phyloP scores from a whole-genome alignment of 2,113 vertebrate species.

The Chaetorhynchus papuensis region DNA sequence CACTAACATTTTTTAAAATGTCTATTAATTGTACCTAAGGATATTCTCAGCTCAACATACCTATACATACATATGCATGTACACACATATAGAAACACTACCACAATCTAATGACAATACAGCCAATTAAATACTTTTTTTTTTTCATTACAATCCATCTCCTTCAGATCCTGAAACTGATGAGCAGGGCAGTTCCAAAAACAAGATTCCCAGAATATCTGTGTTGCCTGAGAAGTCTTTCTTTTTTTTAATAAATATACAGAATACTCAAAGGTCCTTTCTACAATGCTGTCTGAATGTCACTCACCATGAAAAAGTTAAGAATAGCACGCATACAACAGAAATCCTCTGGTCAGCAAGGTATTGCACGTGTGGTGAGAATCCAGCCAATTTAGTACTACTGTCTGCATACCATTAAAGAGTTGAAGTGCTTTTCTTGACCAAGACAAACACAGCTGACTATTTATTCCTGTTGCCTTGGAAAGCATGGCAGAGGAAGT shows the following conservation, averaged over 20 bases:
- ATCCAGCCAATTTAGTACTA: not conserved
- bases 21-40: not conserved
- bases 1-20: not conserved
- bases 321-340: not conserved
- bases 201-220: not conserved
- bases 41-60: not conserved
- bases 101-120: not conserved
- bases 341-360: not conserved
- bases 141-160: not conserved
- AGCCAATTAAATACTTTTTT: not conserved
- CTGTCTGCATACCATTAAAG: not conserved
- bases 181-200: not conserved
- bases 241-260: not conserved
- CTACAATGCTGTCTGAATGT: not conserved
- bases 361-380: not conserved
- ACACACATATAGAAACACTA: not conserved
- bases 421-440: not conserved
- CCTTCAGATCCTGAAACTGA: not conserved
- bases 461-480: not conserved
- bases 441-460: not conserved
- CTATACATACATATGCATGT: not conserved
- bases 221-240: not conserved
- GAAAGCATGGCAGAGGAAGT: not conserved
- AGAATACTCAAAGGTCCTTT: not conserved
- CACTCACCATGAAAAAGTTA: not conserved